Evolutionary conservation across 2,113 vertebrate genomes (phyloP), one percentile per base, ranked within the genome.

Genomic region (Sinocyclocheilus anshuiensis): DNA sequence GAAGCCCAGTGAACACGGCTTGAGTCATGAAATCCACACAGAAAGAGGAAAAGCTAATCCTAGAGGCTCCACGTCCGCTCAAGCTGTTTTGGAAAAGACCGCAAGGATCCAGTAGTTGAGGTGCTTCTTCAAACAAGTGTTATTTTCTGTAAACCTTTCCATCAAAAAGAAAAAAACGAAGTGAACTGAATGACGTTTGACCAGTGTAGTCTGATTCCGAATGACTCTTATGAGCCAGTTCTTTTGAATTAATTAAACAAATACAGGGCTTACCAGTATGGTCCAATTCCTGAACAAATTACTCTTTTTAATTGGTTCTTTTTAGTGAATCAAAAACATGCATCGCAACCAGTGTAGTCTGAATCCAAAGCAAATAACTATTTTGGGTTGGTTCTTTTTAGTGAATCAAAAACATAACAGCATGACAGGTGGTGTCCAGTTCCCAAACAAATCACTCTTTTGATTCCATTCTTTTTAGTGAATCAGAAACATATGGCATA

Each of bases 21-120:
- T 92, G 91, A 93, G 91, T 93, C 91, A 67, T 92, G 88, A 87
- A 89, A 90, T 74, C 53, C 77, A 81, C 67, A 15, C 69, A 89
- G 88, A 90, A 84, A 81, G 84, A 81, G 83, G 81, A 82, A 82
- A 82, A 69, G 42, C 24, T 82, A 69, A 67, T 26, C 42, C 16
- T 67, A 82, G 24, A 69, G 15, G 42, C n/a, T 50, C 42, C 9
- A 22, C 16, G 6, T 42, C 61, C 4, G n/a, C 9, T 65, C 45
- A 2, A 33, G 24, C 48, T 26, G 48, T 50, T 77, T 50, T 77
- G 42, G 74, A 48, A 77, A 16, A 77, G 22, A 4, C 22, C 1
- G 72, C 45, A 29, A 77, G 48, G 24, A 29, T 77, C 33, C 33
- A 39, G 69, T 39, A 39, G 69, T 20, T 9, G 18, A 71, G 33